Percentiles rank a stretch among this genome's conserved stretches.
Evolutionary conservation across 1,140 invertebrate genomes (phyloP).

Genomic region (Tetramorium simillimum): DNA sequence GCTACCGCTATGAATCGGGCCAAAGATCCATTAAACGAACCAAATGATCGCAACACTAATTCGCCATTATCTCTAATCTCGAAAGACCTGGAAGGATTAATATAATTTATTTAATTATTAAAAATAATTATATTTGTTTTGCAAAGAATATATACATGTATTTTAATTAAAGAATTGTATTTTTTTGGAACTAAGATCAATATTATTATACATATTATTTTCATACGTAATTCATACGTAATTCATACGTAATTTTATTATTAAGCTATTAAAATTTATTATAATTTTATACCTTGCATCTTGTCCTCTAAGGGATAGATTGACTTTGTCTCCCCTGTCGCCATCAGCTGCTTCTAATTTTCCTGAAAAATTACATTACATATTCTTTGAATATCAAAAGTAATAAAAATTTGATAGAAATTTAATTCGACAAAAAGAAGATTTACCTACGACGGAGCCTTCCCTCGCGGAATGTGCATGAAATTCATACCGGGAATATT

Average conservation of each 20-base stretch:
- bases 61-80: conserved; percentile 86
- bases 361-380: conserved; percentile 81
- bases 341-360: conserved; percentile 92
- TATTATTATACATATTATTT: no score
- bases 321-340: conserved; percentile 90
- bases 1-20: conserved; percentile 90
- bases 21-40: conserved; percentile 88
- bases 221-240: neutral
- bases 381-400: neutral
- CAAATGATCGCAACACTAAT: conserved; percentile 84
- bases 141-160: neutral
- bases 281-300: conserved; percentile 87
- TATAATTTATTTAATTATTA: conserved; percentile 7
- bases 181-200: neutral
- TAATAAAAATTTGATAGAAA: neutral
- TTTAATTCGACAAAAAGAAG: conserved; percentile 33
- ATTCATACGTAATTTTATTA: neutral
- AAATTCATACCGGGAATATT: conserved; percentile 94
- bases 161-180: neutral
- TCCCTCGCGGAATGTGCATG: conserved; percentile 85
- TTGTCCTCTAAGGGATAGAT: conserved; percentile 89
- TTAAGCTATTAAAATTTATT: neutral
- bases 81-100: conserved; percentile 82
- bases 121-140: conserved; percentile 44
- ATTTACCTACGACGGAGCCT: conserved; percentile 82